Base-by-base conservation (phyloP, 1,140 invertebrate genomes). In the Piezodorus guildinii region DNA sequence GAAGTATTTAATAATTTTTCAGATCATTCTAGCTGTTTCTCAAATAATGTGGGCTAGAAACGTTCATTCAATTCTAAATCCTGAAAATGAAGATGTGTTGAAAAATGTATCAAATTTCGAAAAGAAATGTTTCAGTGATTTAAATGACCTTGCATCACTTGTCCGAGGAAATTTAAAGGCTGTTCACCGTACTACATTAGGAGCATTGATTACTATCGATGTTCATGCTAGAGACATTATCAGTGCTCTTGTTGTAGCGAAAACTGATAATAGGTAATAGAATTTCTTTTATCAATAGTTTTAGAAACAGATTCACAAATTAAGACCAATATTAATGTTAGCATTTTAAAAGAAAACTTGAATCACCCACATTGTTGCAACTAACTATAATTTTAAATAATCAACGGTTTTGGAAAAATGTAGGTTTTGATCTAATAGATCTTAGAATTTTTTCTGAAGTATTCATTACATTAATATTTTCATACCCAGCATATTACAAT, bases 141-240 rank as follows among this genome's bases (percentile, higher is more conserved):
- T 94, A 66, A 87, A 88, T 69, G 82, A 86, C 65, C 72, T 93
- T 14, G 90, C 90, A 1, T 81, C 77, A 0, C 77, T 94, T 56
- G 89, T 91, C 0, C 77, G 89, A 54, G 81, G 81, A 43, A 81
- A 86, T 70, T 74, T 94, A 1, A 76, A 79, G 10, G 78, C 80
- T 65, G 74, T 93, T 43, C 80, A 87, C 44, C 76, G 90, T 34
- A 84, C 83, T 52, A 80, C 89, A 9, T 77, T 93, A 0, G 88
- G 88, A 65, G 88, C 90, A 16, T 75, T 94, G 0, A 91, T 94
- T 60, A 94, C 90, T 0, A 81, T 93, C 8, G 89, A 93, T 75
- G 90, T 94, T 0, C 90, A 94, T 70, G 87, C 85, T 9, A 81
- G 90, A 70, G 90, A 94, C 71, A 91, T 87, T 16, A 82, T 93